phyloP scores from a whole-genome alignment of 2,888 invertebrate genomes.

The Xanthorhoe designata region DNA sequence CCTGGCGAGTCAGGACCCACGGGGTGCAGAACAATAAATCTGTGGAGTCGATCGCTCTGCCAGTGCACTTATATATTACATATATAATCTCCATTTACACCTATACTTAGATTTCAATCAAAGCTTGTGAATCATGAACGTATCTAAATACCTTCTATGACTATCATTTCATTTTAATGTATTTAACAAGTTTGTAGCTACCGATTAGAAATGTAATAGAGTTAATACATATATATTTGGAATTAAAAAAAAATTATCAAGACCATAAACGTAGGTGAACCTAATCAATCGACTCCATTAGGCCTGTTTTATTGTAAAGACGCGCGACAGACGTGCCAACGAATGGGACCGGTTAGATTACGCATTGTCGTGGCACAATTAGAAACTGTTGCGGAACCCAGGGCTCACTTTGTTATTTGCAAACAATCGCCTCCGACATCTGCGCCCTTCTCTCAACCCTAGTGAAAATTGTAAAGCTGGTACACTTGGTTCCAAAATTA shows the following conservation, averaged over 20 bases:
- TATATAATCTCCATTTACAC: no score
- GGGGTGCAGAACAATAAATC: conserved; percentile 53
- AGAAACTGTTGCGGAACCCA: conserved; percentile 78
- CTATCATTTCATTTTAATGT: no score
- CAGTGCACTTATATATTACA: background rate
- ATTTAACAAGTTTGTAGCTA: no score
- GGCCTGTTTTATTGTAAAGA: conserved; percentile 52
- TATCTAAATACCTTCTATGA: background rate
- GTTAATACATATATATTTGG: no score
- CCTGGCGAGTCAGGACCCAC: conserved; percentile 71
- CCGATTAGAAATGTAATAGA: no score
- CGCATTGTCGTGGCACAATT: conserved; percentile 83
- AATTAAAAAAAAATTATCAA: no score
- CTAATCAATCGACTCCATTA: conserved; percentile 46
- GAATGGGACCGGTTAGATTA: conserved; percentile 83
- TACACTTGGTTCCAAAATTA: background rate
- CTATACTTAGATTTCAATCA: background rate
- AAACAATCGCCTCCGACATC: conserved; percentile 79
- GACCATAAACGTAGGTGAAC: background rate
- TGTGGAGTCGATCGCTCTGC: conserved; percentile 47
- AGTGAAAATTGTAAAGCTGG: conserved; percentile 11
- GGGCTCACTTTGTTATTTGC: conserved; percentile 79
- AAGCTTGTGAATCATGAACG: background rate
- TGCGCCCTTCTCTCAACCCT: conserved; percentile 60
- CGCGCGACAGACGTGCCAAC: conserved; percentile 74